Conservation (phyloP, 2,797 vertebrate genomes). For the Peromyscus melanophrys region DNA sequence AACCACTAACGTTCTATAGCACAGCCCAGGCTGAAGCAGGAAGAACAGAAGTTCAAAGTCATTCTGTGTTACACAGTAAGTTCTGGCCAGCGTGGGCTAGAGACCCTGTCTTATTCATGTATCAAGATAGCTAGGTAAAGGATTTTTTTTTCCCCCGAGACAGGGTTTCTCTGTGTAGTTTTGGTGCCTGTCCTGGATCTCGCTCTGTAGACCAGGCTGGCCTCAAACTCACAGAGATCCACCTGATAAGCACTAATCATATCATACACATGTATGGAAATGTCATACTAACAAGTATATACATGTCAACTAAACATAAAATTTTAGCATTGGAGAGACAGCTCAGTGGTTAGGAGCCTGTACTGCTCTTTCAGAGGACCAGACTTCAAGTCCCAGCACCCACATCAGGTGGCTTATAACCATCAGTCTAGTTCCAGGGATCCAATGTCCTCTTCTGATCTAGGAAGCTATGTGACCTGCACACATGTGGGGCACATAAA, state of each 20-base stretch:
- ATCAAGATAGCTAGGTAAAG: background rate
- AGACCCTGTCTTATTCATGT: background rate
- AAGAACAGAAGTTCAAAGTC: background rate
- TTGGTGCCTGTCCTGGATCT: no score
- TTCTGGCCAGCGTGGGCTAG: background rate
- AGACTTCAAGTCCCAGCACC: background rate
- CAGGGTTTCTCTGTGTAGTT: no score
- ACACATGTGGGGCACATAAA: background rate
- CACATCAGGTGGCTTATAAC: background rate
- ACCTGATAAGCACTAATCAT: background rate
- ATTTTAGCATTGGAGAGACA: background rate
- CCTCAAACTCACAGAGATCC: no score
- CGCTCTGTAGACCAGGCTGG: no score
- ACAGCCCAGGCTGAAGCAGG: background rate
- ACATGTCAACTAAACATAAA: background rate
- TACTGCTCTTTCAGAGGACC: background rate
- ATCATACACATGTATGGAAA: background rate
- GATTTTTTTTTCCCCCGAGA: background rate
- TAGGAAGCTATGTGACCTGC: background rate
- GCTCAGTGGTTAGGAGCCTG: background rate
- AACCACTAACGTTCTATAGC: background rate
- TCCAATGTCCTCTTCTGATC: background rate
- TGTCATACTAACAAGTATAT: background rate
- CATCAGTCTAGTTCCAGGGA: background rate
- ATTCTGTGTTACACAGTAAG: background rate